These are phyloP conservation scores for Chironomus riparius DNA, from an alignment of 2,888 invertebrate species.

Conservation along the genomic window DNA sequence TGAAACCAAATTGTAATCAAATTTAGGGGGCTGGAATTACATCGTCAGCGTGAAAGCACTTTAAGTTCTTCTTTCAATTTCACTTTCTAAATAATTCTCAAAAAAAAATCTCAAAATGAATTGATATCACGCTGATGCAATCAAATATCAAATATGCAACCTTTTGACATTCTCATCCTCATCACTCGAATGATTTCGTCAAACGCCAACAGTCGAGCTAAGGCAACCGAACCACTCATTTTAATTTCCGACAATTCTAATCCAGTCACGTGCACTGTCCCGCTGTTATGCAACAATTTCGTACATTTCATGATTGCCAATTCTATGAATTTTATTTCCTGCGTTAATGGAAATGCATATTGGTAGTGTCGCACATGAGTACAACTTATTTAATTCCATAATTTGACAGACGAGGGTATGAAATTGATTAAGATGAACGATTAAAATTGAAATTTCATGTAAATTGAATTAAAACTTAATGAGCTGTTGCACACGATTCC, in stretches of 20 bases:
- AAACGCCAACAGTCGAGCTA: background rate
- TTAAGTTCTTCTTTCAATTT: background rate
- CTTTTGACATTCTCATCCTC: background rate
- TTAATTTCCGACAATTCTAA: constrained; percentile 18
- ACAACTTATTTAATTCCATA: background rate
- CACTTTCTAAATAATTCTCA: background rate
- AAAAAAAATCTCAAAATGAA: background rate
- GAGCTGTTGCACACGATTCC: constrained; percentile 10
- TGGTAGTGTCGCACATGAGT: background rate
- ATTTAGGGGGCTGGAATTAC: no score
- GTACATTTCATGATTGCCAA: constrained; percentile 12
- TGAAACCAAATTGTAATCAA: no score
- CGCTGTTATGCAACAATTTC: constrained; percentile 7
- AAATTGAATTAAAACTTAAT: constrained; percentile 18
- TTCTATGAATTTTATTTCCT: constrained; percentile 1
- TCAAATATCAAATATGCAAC: constrained; percentile 9
- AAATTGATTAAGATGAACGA: constrained; percentile 27
- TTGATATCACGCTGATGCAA: constrained; percentile 15
- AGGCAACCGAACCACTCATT: constrained; percentile 21
- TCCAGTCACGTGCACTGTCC: constrained; percentile 26
- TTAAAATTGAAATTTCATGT: constrained; percentile 27
- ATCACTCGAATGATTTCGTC: background rate
- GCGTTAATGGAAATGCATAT: constrained; percentile 23
- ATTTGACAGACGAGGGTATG: background rate
- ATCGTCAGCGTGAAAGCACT: background rate